Evolutionary conservation across 2,797 vertebrate species (phyloP), one percentile per base, ranked within the genome.

Genomic region (Arctocebus calabarensis): DNA sequence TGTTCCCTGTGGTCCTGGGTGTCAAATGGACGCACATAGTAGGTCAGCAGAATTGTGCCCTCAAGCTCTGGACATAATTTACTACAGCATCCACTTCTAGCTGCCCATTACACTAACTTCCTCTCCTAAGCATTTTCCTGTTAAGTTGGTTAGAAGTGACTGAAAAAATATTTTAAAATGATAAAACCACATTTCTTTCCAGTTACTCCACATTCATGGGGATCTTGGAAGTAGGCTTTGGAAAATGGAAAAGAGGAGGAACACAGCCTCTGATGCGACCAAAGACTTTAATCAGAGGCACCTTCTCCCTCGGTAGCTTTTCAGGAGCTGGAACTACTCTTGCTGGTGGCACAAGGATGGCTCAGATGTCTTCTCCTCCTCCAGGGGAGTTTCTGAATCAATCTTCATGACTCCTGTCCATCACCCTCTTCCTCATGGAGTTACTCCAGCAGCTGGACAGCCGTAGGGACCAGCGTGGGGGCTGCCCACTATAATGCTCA

Each of bases 381-480:
- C 25, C 0, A 37, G 27, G 10, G 95, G 97, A 97, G 97, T 98
- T 98, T 98, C 92, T 0, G 96, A 98, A 88, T 94, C 86, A 75
- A 98, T 97, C 97, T 93, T 98, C 98, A 98, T 97, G 93, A 96
- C 29, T 93, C 93, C 81, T 55, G 86, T 13, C 61, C 75, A 34
- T 62, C 0, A 2, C 81, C 45, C 27, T 73, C 66, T 61, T 85
- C 20, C 45, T 90, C 52, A 16, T 2, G 70, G 62, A 48, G 71
- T 59, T 6, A 5, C 37, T 48, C 74, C 3, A 19, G 62, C 68
- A 70, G 85, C n/a, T 7, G 10, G 2, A 2, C 27, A 66, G 79
- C 55, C 94, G 64, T 27, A 29, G 74, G 16, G 29, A 25, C 55
- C 23, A 16, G 1, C 16, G 0, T 7, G 57, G 79, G 62, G 6